Percentiles rank a stretch among this genome's conserved stretches.
phyloP scores from a whole-genome alignment of 2,113 vertebrate species.

The Desmodus rotundus region DNA sequence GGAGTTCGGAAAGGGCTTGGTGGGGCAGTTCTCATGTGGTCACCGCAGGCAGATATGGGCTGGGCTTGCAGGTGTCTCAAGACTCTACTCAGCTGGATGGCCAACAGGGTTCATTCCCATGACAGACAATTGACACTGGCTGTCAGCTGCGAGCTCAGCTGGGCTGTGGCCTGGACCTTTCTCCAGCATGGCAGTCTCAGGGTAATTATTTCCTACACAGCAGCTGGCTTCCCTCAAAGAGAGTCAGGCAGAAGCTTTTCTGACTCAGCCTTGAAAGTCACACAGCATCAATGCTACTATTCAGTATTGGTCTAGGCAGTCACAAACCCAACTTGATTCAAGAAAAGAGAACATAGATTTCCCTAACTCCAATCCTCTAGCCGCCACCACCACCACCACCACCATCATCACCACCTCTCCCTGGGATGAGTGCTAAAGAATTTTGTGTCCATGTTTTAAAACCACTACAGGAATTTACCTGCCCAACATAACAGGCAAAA shows the following conservation, averaged over 20 bases:
- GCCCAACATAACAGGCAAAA: neutral
- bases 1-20: neutral
- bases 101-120: neutral
- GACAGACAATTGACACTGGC: neutral
- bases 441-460: neutral
- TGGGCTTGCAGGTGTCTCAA: neutral
- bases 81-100: too few species aligned
- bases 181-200: neutral
- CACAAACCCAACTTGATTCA: neutral
- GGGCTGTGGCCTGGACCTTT: neutral
- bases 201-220: neutral
- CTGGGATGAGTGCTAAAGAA: neutral
- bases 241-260: neutral
- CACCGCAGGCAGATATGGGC: neutral
- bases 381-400: too few species aligned
- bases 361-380: too few species aligned
- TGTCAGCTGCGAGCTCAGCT: neutral
- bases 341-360: neutral
- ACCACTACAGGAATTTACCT: neutral
- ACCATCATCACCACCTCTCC: too few species aligned
- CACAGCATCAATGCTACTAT: neutral
- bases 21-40: neutral
- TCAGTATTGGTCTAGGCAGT: neutral
- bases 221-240: neutral
- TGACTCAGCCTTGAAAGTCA: neutral